Percentiles rank a stretch among this genome's conserved stretches.
These are phyloP conservation scores for Drosophila kurseongensis DNA, from an alignment of 1,140 invertebrate species.

Conservation along the genomic window DNA sequence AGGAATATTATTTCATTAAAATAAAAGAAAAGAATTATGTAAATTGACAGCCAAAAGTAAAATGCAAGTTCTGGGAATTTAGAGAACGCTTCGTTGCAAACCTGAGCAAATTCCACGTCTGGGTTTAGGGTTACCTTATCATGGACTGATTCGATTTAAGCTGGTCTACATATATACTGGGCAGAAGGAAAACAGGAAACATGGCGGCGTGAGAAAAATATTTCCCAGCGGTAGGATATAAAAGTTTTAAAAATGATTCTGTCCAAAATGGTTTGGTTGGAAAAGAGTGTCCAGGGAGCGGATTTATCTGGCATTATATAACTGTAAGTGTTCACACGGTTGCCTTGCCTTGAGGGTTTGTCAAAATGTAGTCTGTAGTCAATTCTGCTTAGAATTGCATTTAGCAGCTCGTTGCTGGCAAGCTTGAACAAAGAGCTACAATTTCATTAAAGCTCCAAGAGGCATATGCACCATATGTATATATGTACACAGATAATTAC, in stretches of 20 bases:
- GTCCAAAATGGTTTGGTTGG: constrained; percentile 17
- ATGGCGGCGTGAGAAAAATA: constrained; percentile 39
- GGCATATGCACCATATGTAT: neutral
- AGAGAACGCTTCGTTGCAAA: constrained; percentile 10
- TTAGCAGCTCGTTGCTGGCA: neutral
- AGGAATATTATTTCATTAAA: constrained; percentile 26
- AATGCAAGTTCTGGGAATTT: constrained; percentile 33
- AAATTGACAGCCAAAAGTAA: constrained; percentile 13
- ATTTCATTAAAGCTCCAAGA: constrained; percentile 33
- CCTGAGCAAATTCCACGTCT: constrained; percentile 29
- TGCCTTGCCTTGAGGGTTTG: constrained; percentile 28
- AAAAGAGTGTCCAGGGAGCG: neutral
- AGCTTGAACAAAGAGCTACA: neutral
- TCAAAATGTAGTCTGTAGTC: constrained; percentile 29
- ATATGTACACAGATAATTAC: neutral
- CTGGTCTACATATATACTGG: neutral
- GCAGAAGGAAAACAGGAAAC: constrained; percentile 40
- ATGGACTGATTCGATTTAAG: neutral
- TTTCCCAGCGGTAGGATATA: neutral
- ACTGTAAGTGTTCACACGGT: constrained; percentile 22
- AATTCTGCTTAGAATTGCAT: constrained; percentile 57
- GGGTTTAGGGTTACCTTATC: constrained; percentile 34
- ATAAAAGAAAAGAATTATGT: constrained; percentile 9
- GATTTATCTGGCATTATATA: constrained; percentile 13
- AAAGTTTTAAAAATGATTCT: neutral